Percentiles rank a stretch among this genome's conserved stretches.
Evolutionary conservation across 2,888 invertebrate species (phyloP).

Genomic region (Meloe dianella): DNA sequence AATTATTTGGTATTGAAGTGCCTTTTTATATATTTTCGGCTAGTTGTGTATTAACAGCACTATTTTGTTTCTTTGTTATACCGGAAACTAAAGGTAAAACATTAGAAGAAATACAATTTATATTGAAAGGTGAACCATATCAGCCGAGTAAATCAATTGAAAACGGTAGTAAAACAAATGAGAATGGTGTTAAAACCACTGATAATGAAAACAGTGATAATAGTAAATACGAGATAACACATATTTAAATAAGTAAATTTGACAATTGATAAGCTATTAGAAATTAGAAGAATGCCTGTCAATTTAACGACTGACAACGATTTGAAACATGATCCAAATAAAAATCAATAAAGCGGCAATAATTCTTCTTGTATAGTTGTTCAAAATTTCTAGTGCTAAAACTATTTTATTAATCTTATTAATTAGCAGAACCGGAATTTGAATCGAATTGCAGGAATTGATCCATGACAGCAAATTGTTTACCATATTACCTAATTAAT

Average conservation of each 20-base stretch:
- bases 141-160: constrained; percentile 16
- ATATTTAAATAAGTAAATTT: constrained; percentile 6
- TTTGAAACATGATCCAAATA: not conserved
- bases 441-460: not conserved
- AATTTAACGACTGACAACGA: not conserved
- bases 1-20: constrained; percentile 48
- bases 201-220: constrained; percentile 13
- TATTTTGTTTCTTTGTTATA: constrained; percentile 53
- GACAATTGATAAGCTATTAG: not conserved
- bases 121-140: constrained; percentile 50
- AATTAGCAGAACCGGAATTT: no score
- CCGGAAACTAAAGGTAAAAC: constrained; percentile 57
- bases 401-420: not conserved
- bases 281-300: not conserved
- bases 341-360: not conserved
- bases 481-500: no score
- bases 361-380: not conserved
- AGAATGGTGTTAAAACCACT: constrained; percentile 14
- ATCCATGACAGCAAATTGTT: no score
- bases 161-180: constrained; percentile 21
- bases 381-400: not conserved
- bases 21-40: constrained; percentile 54
- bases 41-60: constrained; percentile 48
- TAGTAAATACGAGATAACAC: constrained; percentile 24
- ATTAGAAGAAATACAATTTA: constrained; percentile 55